Evolutionary conservation across 2,113 vertebrate species (phyloP), one percentile per base, ranked within the genome.

Genomic region (Megaleporinus macrocephalus): DNA sequence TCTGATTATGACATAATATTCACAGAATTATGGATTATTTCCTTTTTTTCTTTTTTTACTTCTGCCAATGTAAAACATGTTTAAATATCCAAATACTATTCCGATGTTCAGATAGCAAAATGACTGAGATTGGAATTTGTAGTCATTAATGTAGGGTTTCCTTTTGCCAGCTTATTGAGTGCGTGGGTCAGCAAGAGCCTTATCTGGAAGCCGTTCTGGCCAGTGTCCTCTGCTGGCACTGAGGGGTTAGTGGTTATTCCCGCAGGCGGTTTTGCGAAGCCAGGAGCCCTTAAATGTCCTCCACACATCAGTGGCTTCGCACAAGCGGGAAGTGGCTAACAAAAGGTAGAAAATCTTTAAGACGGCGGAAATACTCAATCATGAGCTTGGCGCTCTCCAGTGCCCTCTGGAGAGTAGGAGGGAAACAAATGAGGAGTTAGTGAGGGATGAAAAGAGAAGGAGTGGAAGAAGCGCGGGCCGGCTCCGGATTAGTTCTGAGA

Each of bases 401-500:
- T 80, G 85, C 81, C 80, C 83, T 80, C 59, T 87, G 79, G 82
- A 83, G 81, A 82, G 75, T 62, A 76, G 80, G 84, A 84, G 85
- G 74, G 78, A 71, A 88, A 85, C 78, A 83, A 85, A 85, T 79
- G 72, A 73, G 47, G 70, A 84, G 61, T 78, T 79, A 82, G 49
- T 22, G 78, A 80, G 74, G 81, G 76, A 86, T 86, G 76, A 87
- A 82, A 85, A 69, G 73, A 76, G 77, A 68, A 41, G 68, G 73
- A 59, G 41, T 36, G 69, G 66, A 70, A 70, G 20, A 53, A 73
- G 36, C 29, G 27, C 26, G 65, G 33, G 72, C 81, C 69, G 72
- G 69, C 49, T 27, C 78, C 57, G 84, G 88, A 88, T 89, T 86
- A 88, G 86, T 84, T 84, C 66, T 85, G 79, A 81, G 81, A 83